Conservation (phyloP, 2,797 vertebrate genomes). For the Gouania willdenowi region DNA sequence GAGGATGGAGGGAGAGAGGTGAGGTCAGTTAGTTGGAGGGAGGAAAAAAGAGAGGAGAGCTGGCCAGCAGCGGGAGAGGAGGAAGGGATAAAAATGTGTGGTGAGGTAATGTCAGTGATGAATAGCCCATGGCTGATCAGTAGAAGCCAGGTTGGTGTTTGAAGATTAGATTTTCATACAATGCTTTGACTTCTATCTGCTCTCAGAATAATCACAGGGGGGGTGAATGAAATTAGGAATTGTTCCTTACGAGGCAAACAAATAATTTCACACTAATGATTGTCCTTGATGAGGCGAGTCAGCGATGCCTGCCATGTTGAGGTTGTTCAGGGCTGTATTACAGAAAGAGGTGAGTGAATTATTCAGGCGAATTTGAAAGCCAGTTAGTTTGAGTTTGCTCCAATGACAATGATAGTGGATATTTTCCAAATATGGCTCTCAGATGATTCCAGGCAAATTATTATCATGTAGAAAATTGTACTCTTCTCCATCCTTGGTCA, state of each 20-base stretch:
- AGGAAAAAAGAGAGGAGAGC: conserved; percentile 49
- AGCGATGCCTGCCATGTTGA: conserved; percentile 48
- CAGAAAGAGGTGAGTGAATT: conserved; percentile 28
- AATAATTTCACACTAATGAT: conserved; percentile 38
- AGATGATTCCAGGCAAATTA: conserved; percentile 17
- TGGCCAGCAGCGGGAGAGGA: conserved; percentile 58
- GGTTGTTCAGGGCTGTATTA: conserved; percentile 40
- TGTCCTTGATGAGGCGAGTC: conserved; percentile 65
- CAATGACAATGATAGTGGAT: conserved; percentile 16
- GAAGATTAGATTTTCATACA: conserved; percentile 84
- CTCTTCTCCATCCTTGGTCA: no score
- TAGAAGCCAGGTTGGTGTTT: conserved; percentile 76
- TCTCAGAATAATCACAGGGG: conserved; percentile 69
- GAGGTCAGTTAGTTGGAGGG: conserved; percentile 62
- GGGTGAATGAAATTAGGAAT: conserved; percentile 69
- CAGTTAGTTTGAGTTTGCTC: conserved; percentile 2
- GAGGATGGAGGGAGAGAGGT: conserved; percentile 58
- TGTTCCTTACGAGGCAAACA: conserved; percentile 68
- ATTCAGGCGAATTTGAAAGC: conserved; percentile 23
- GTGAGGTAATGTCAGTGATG: conserved; percentile 82
- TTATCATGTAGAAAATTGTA: neutral
- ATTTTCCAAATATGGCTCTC: conserved; percentile 10
- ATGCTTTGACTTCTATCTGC: conserved; percentile 65
- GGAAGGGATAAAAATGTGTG: conserved; percentile 68
- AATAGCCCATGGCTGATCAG: conserved; percentile 77